A percentile compares a stretch with the other conserved stretches of the same genome.
Conservation (phyloP, 2,888 invertebrate species). For the Sesamia inferens region DNA sequence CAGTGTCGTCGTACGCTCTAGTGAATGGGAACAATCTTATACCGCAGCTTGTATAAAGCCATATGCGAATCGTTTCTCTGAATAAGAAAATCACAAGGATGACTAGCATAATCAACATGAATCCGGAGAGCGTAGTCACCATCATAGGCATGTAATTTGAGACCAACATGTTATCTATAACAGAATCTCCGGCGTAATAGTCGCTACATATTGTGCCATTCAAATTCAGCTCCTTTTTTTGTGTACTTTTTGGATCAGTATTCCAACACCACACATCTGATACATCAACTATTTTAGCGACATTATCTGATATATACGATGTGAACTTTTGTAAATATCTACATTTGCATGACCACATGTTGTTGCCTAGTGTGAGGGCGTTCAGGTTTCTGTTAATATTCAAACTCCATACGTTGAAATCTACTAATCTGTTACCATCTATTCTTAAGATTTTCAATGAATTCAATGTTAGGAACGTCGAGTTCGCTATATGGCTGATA, state of each 20-base stretch:
- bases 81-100: constrained; percentile 95
- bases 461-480: constrained; percentile 93
- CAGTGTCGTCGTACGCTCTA: constrained; percentile 93
- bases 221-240: constrained; percentile 94
- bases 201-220: constrained; percentile 96
- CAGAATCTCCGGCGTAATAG: constrained; percentile 95
- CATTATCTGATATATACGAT: constrained; percentile 94
- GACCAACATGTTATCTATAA: constrained; percentile 94
- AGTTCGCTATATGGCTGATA: constrained; percentile 93
- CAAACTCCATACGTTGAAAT: constrained; percentile 94
- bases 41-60: constrained; percentile 96
- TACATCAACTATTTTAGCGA: constrained; percentile 93
- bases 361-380: constrained; percentile 94
- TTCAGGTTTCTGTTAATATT: constrained; percentile 91
- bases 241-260: constrained; percentile 91
- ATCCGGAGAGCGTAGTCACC: constrained; percentile 93
- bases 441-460: constrained; percentile 94
- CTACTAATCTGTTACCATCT: constrained; percentile 95
- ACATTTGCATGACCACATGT: constrained; percentile 97
- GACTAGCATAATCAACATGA: constrained; percentile 93
- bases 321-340: constrained; percentile 96
- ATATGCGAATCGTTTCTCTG: constrained; percentile 95
- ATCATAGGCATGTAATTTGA: constrained; percentile 96
- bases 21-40: constrained; percentile 94
- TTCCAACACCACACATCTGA: constrained; percentile 95